Evolutionary conservation across 2,113 vertebrate species (phyloP), one percentile per base, ranked within the genome.

Genomic region (Deroptyus accipitrinus): DNA sequence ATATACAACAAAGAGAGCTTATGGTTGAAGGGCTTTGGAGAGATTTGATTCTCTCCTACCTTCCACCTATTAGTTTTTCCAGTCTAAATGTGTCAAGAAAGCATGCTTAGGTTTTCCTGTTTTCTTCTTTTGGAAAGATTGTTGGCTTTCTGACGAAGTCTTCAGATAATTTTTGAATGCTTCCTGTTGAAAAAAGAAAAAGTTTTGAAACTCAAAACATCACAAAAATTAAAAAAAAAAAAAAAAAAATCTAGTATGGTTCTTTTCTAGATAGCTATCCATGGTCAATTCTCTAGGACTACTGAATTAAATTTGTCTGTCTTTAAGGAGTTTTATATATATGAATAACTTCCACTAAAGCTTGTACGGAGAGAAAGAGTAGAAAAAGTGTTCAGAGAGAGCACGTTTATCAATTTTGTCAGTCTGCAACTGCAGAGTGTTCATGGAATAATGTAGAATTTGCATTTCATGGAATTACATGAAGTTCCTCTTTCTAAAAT

Each of bases 21-120:
- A 42, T 41, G 0, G 2, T 13, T 76, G 20, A 83, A 81, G 12
- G 3, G 22, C 2, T 49, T 57, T 2, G 1, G 51, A 69, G 13
- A 44, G 11, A 70, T 59, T 66, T 35, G 23, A 30, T 74, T 94
- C 9, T 80, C 4, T 41, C 20, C 57, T 78, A 18, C 14, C 17
- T 78, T 77, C 20, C 17, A 57, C 2, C 5, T n/a, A 33, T 39
- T 77, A 64, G 19, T 33, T 13, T 62, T 64, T n/a, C 16, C 4
- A 55, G 7, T 76, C 10, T 48, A 70, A 91, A 54, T 1, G 0
- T 64, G 25, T 30, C 17, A 62, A 33, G 11, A 69, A 66, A 12
- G 48, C 1, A 17, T 0, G 0, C 2, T 39, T 57, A 35, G 10
- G 70, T 76, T 49, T 79, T 10, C 11, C 17, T 51, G 4, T 37